Base-by-base conservation (phyloP, 2,113 vertebrate genomes). In the Channa maculata region DNA sequence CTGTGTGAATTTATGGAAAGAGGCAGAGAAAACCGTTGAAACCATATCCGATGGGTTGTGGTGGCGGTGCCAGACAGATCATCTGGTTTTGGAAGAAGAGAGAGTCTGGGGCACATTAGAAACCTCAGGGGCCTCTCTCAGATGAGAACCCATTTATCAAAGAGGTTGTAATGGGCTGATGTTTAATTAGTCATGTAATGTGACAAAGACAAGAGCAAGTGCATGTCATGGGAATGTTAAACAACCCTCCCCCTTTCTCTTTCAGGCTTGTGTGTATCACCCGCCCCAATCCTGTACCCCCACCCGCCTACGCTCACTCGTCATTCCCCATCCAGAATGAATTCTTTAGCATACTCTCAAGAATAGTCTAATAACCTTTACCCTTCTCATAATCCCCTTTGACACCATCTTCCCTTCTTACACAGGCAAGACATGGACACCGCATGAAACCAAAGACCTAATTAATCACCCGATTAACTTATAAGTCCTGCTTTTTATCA, bases 401-500 rank as follows among this genome's bases (percentile, higher is more conserved):
- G 13, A 68, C 48, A 14, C 44, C 3, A 2, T 49, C 60, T 53
- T 61, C 61, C 48, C 37, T 39, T 74, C 43, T 62, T 44, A 39
- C 65, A 8, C 73, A 39, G 66, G 43, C 11, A 38, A 63, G 53
- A 82, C 73, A 75, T 15, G 6, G 79, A 87, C 74, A 65, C 83
- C 78, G 8, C 41, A 66, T 69, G 88, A 91, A 91, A 92, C 68
- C 34, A 4, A 85, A 94, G 82, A 87, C 36, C 77, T 69, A 86
- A 94, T 93, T 91, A 91, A 92, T 94, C 92, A 92, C 43, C 36
- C 36, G 15, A 90, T 92, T 86, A 88, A 86, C 86, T 77, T 86
- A 73, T 78, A 76, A 52, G 71, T 82, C 75, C 72, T 55, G 64
- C 72, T 86, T 89, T 91, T 88, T 85, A 88, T 87, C 85, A 54